These are phyloP conservation scores for Zaprionus obscuricornis DNA, from an alignment of 2,888 invertebrate genomes.

Conservation along the genomic window DNA sequence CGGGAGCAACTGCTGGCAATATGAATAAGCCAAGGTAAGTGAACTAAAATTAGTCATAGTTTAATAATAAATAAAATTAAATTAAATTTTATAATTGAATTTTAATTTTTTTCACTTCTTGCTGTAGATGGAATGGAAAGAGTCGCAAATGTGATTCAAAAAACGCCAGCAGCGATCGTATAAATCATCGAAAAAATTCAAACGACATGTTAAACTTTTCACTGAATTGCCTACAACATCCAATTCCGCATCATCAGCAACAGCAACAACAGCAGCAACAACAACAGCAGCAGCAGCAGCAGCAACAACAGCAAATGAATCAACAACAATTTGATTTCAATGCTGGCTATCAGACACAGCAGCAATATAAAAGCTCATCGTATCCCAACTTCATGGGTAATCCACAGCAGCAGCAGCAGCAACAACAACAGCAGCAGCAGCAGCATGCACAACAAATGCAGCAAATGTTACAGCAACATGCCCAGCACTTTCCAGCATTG, in stretches of 20 bases:
- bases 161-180: constrained; percentile 81
- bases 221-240: constrained; percentile 67
- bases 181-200: constrained; percentile 82
- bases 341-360: constrained; percentile 66
- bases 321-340: constrained; percentile 64
- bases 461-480: constrained; percentile 72
- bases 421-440: constrained; percentile 53
- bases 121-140: constrained; percentile 81
- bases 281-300: constrained; percentile 42
- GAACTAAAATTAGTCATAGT: background rate
- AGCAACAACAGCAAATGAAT: constrained; percentile 28
- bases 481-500: constrained; percentile 69
- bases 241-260: constrained; percentile 46
- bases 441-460: constrained; percentile 66
- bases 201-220: constrained; percentile 81
- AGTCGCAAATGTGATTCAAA: constrained; percentile 80
- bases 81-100: background rate
- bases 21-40: constrained; percentile 82
- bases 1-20: constrained; percentile 61
- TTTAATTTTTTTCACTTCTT: background rate
- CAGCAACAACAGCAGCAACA: constrained; percentile 63
- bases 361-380: constrained; percentile 81
- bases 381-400: constrained; percentile 81
- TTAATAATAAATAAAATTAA: too few species aligned
- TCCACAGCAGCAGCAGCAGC: constrained; percentile 57